Evolutionary conservation across 2,797 vertebrate genomes (phyloP), one percentile per base, ranked within the genome.

Genomic region (Ficedula albicollis): DNA sequence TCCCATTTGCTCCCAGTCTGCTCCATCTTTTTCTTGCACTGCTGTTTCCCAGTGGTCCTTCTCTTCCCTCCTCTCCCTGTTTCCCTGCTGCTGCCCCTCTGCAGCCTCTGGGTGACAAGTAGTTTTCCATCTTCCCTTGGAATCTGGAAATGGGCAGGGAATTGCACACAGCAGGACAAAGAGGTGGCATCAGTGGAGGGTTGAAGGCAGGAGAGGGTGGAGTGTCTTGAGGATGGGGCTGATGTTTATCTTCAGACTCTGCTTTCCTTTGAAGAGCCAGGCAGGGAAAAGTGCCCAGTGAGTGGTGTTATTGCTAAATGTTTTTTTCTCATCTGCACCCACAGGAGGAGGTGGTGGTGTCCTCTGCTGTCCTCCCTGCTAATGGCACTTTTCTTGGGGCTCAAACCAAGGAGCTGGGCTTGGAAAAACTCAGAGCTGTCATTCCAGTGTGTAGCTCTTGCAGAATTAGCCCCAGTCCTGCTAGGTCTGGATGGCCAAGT

Each of bases 111-210:
- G 13, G 10, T 22, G 62, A 2, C 3, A 3, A 32, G 27, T 8
- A 34, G 21, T 32, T 85, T 60, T 56, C 55, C 5, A 0, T n/a
- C 56, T 39, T 66, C n/a, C 52, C 19, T n/a, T 26, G 36, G 30
- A 30, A 18, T 48, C 38, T 26, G 30, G 70, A 46, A 34, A 14
- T 36, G 49, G 64, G 39, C 48, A 69, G 48, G 56, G 36, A 30
- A 2, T 46, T 18, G 23, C 38, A 10, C 2, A 1, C 30, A 52
- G 7, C 3, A 19, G 55, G 34, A 54, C 48, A 10, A 60, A 23
- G 43, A 29, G 5, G 25, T 36, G 25, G 8, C 18, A 2, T 26
- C 39, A 12, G 4, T 54, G 1, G 0, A 1, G 34, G 16, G 4
- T 10, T 30, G 26, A 55, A 38, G 3, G 26, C 49, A 56, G 60